Conservation (phyloP, 2,797 vertebrate species). For the Falco cherrug region DNA sequence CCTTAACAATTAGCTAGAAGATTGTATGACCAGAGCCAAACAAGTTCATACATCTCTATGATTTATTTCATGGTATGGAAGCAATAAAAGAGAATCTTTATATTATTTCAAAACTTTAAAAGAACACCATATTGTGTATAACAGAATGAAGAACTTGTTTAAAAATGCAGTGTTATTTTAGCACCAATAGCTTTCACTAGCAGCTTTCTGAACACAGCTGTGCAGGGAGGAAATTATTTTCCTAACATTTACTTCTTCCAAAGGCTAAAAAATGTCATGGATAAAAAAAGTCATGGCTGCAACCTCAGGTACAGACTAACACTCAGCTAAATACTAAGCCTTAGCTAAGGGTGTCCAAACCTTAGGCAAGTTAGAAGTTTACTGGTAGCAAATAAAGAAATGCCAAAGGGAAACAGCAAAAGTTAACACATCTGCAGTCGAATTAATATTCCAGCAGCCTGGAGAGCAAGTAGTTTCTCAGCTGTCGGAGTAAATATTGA, state of each 20-base stretch:
- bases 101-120: neutral
- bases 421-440: neutral
- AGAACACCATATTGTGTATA: neutral
- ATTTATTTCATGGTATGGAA: neutral
- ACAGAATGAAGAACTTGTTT: neutral
- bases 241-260: conserved; percentile 52
- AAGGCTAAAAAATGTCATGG: conserved; percentile 55
- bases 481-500: conserved; percentile 3
- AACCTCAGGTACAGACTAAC: conserved; percentile 3
- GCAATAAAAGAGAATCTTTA: neutral
- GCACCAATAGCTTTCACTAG: conserved; percentile 23
- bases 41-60: neutral
- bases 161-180: conserved; percentile 59
- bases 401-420: neutral
- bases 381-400: conserved; percentile 3
- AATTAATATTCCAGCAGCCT: conserved; percentile 26
- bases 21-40: neutral
- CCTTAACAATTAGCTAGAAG: neutral
- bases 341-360: neutral
- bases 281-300: conserved; percentile 11
- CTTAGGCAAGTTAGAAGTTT: neutral
- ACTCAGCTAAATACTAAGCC: neutral
- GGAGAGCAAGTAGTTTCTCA: neutral
- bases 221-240: conserved; percentile 6
- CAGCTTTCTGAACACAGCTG: conserved; percentile 49